phyloP scores from a whole-genome alignment of 2,797 vertebrate genomes.

The Takifugu rubripes region DNA sequence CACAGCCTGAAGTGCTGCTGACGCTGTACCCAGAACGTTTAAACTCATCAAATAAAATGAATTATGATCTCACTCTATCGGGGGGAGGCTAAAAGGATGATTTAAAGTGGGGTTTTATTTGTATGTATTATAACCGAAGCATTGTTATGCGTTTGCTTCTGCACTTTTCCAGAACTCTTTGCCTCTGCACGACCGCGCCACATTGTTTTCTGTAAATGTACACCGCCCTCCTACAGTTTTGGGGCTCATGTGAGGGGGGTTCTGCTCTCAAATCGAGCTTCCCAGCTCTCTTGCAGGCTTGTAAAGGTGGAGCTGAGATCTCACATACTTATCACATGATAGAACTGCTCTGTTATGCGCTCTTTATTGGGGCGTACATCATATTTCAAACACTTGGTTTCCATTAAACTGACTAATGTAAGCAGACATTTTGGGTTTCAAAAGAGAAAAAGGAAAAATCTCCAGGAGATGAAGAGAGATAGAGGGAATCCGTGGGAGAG shows the following conservation, averaged over 20 bases:
- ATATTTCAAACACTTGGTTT: constrained; percentile 53
- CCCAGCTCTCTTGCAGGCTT: constrained; percentile 26
- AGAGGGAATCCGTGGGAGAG: constrained; percentile 37
- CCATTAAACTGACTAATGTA: constrained; percentile 53
- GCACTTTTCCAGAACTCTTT: neutral
- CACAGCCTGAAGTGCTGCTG: constrained; percentile 23
- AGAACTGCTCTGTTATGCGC: constrained; percentile 18
- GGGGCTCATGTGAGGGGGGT: constrained; percentile 5
- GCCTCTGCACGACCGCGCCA: too few species aligned
- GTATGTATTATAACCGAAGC: neutral
- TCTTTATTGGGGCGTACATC: constrained; percentile 49
- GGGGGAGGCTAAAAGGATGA: neutral
- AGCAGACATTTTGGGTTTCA: constrained; percentile 40
- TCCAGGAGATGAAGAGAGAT: constrained; percentile 33
- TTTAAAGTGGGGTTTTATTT: too few species aligned
- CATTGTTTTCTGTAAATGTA: too few species aligned
- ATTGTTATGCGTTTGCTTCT: neutral
- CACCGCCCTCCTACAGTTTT: neutral
- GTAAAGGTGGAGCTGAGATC: constrained; percentile 33
- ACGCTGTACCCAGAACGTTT: constrained; percentile 9
- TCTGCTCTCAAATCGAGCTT: constrained; percentile 3
- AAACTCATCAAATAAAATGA: constrained; percentile 11
- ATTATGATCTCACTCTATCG: constrained; percentile 7
- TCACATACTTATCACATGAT: constrained; percentile 46
- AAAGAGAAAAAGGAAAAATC: constrained; percentile 2